Base-by-base conservation (phyloP, 2,888 invertebrate genomes). In the Troglohyphantes excavatus region DNA sequence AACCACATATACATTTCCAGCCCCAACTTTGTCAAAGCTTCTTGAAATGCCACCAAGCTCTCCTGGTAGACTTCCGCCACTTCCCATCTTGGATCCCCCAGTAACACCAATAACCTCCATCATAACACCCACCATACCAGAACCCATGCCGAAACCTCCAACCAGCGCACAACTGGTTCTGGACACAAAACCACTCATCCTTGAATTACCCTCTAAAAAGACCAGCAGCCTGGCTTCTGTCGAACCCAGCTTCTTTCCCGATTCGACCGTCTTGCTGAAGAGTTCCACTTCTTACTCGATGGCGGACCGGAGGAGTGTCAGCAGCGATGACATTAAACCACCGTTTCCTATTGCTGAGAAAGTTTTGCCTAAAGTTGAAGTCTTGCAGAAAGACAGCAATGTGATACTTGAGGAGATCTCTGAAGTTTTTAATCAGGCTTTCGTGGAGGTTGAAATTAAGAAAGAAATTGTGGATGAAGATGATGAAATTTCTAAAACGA, bases 11-110 rank as follows among this genome's bases (percentile, higher is more conserved):
- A 33, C 65, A 13, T 26, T 61, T 82, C 29, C 26, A 90, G 91
- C 91, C n/a, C 91, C 91, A 17, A 91, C 91, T 26, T 65, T 91
- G 39, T 90, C 90, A 9, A 91, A 90, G 72, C 84, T 91, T 23
- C 59, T 91, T 27, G 91, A 91, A 81, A 84, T 91, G 90, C 91
- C 91, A 5, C 91, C 91, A 21, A 89, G 91, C 61, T 78, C 90
- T 17, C 91, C 91, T 7, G 91, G 91, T 17, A 86, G 65, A 78
- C 75, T 91, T 6, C 91, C 91, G 5, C 90, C 91, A 7, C 86
- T 91, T 23, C 91, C 91, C 1, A 33, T 91, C 19, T 33, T 87
- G 23, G 86, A 78, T 27, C 68, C 78, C 19, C 83, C 82, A 19
- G 39, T 33, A 11, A 19, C 46, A 11, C 7, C 85, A 26, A 9